A percentile compares a stretch with the other conserved stretches of the same genome.
Evolutionary conservation across 2,797 vertebrate species (phyloP).

Genomic region (Atherinosoma microstoma): DNA sequence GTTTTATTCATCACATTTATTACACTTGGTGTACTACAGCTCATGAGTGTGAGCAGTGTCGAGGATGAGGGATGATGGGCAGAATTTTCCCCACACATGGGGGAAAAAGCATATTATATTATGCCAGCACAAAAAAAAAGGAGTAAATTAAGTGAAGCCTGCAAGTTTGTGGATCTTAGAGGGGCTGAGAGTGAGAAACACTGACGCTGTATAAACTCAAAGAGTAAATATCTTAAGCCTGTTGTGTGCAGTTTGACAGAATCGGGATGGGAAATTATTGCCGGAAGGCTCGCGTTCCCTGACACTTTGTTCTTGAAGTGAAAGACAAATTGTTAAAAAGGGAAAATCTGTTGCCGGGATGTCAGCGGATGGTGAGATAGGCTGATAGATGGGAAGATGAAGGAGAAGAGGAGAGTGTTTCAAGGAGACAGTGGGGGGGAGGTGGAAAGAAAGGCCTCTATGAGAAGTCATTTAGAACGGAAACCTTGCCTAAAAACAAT

Average conservation of each 20-base stretch:
- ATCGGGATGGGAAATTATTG: constrained; percentile 31
- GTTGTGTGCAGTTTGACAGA: constrained; percentile 38
- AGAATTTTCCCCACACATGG: constrained; percentile 27
- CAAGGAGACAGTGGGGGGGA: constrained; percentile 58
- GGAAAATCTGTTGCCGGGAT: constrained; percentile 13
- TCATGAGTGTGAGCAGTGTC: constrained; percentile 13
- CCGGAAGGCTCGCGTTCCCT: constrained; percentile 7
- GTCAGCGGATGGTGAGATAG: constrained; percentile 48
- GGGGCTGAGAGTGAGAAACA: constrained; percentile 21
- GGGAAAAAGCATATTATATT: constrained; percentile 17
- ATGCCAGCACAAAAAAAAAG: background rate
- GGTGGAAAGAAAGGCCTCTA: constrained; percentile 22
- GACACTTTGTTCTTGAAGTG: constrained; percentile 43
- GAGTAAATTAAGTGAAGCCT: constrained; percentile 37
- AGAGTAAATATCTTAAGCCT: constrained; percentile 44
- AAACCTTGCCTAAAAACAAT: constrained; percentile 51
- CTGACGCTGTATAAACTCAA: constrained; percentile 21
- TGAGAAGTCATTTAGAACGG: constrained; percentile 35
- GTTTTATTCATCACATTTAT: background rate
- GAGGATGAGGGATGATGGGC: background rate
- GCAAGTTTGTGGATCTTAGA: constrained; percentile 29
- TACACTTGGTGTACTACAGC: constrained; percentile 4
- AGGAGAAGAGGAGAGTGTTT: constrained; percentile 47
- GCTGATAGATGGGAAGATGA: constrained; percentile 62
- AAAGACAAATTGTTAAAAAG: constrained; percentile 47